These are phyloP conservation scores for Discoglossus pictus DNA, from an alignment of 2,797 vertebrate species.

Conservation along the genomic window DNA sequence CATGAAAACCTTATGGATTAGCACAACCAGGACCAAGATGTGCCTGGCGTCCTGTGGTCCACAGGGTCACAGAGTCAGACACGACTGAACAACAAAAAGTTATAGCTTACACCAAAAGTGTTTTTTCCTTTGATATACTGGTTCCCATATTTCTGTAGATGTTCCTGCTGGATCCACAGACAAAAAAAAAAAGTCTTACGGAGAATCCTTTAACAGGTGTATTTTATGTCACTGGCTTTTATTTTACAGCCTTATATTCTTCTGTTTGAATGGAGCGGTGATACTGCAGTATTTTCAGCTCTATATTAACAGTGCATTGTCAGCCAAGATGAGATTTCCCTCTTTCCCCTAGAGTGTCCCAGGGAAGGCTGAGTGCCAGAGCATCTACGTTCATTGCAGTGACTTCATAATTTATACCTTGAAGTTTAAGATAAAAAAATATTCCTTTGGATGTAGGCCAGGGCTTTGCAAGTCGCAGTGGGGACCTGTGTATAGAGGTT, in stretches of 20 bases:
- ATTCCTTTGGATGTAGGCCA: conserved; percentile 21
- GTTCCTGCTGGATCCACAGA: no score
- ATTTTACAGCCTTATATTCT: not conserved
- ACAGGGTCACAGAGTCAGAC: no score
- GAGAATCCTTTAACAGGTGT: not conserved
- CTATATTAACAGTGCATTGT: conserved; percentile 13
- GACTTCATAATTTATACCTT: conserved; percentile 32
- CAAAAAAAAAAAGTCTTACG: no score
- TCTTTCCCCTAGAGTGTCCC: conserved; percentile 17
- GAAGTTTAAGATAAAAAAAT: not conserved
- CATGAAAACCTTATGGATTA: no score
- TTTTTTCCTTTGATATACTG: no score
- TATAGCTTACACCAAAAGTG: no score
- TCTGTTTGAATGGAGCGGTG: not conserved
- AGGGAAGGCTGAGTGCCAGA: conserved; percentile 23
- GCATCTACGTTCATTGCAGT: conserved; percentile 2
- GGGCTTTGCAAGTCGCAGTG: conserved; percentile 2
- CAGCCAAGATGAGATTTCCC: conserved; percentile 11
- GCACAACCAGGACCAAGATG: no score
- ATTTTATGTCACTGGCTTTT: not conserved
- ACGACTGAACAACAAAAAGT: no score
- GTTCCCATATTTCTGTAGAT: no score
- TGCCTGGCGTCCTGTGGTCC: no score
- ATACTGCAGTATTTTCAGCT: conserved; percentile 22
- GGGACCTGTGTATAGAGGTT: conserved; percentile 13